Evolutionary conservation across 1,140 invertebrate genomes (phyloP), one percentile per base, ranked within the genome.

Genomic region (Atta cephalotes): DNA sequence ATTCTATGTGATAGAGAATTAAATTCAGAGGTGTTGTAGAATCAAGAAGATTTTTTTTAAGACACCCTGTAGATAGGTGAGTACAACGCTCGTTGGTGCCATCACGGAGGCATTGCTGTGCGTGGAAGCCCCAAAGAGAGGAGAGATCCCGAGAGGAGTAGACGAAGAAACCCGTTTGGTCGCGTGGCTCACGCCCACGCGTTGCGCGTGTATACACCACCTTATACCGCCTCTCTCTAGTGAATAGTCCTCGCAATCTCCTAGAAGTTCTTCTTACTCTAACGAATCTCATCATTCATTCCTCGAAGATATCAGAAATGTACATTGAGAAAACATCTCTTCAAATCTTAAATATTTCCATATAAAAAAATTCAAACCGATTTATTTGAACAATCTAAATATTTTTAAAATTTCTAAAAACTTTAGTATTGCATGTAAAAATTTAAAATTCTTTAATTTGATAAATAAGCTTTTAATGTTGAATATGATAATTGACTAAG

Each of bases 111-210:
- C 85, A 79, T 81, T 72, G 74, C 85, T 84, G 56, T 84, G 66
- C 89, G 81, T 91, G 78, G 84, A 88, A 91, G 89, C 71, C 86
- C 79, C 68, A 68, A 80, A 85, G 88, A 79, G 63, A 39, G 58
- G 77, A 74, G 81, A 35, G 60, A 62, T 80, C 60, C 53, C 49
- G 45, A 66, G 70, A 90, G 81, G 68, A 66, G 82, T 56, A 77
- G 70, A 88, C 63, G 82, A 84, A 72, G 88, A 92, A 93, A 93
- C 93, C 91, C 92, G 93, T 93, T 91, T 76, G 88, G 93, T 94
- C 93, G 93, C 93, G 93, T 94, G 93, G 93, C 92, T 65, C 70
- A 74, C 92, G 90, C 93, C 93, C 89, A 94, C 93, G 92, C 93
- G 60, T 92, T 89, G 87, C 86, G 89, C 91, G 91, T 87, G 86